Evolutionary conservation across 1,140 invertebrate species (phyloP).

Genomic region (Drosophila trapezifrons): DNA sequence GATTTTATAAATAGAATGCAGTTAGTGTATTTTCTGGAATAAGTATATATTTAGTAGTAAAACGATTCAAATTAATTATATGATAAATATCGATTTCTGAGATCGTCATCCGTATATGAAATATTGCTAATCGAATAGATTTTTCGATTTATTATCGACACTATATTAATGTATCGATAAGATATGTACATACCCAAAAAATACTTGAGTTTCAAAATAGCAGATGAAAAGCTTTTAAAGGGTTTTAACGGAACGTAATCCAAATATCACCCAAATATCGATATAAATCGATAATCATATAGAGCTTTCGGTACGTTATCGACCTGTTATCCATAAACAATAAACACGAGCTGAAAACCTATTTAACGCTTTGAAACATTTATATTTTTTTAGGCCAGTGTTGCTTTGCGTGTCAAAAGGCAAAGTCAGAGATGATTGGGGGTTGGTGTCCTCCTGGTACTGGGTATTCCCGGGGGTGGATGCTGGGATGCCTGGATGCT

Average conservation of each 20-base stretch:
- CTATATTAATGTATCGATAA: too few relatives aligned
- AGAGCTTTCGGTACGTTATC: neutral
- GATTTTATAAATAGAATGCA: neutral
- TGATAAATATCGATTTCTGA: too few relatives aligned
- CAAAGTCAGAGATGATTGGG: slow-evolving; percentile 59
- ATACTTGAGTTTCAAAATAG: too few relatives aligned
- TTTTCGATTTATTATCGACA: too few relatives aligned
- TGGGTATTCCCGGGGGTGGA: slow-evolving; percentile 18
- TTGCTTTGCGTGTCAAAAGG: slow-evolving; percentile 66
- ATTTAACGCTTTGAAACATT: neutral
- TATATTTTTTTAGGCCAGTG: slow-evolving; percentile 10
- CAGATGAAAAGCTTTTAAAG: too few relatives aligned
- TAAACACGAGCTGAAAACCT: neutral
- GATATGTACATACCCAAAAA: too few relatives aligned
- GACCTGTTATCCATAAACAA: neutral
- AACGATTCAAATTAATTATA: too few relatives aligned
- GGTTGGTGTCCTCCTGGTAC: slow-evolving; percentile 15
- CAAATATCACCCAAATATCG: too few relatives aligned
- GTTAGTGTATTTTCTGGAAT: neutral
- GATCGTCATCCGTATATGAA: too few relatives aligned
- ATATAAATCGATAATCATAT: neutral
- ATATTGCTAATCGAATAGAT: neutral
- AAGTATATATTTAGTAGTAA: too few relatives aligned
- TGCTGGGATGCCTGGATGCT: slow-evolving; percentile 34
- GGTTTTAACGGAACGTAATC: too few relatives aligned